phyloP scores from a whole-genome alignment of 2,113 vertebrate species.

The Sylvietta virens region DNA sequence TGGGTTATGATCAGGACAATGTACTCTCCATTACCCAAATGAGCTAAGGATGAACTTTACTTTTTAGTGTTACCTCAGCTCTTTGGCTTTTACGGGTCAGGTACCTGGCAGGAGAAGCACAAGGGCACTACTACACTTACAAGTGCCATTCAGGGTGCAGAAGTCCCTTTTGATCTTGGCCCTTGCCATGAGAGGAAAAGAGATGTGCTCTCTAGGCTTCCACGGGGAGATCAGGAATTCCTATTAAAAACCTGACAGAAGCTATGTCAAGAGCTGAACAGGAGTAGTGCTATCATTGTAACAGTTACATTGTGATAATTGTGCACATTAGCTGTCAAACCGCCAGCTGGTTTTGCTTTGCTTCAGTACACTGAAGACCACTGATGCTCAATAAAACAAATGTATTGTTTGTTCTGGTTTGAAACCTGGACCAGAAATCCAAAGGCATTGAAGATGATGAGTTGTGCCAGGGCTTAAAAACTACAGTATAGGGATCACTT shows the following conservation, averaged over 20 bases:
- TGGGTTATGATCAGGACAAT: neutral
- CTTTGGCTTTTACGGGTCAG: neutral
- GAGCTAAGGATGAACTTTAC: neutral
- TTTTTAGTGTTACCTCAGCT: neutral
- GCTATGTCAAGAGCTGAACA: neutral
- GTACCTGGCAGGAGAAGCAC: neutral
- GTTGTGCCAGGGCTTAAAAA: neutral
- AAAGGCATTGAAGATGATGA: neutral
- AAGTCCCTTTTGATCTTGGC: neutral
- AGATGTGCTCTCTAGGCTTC: neutral
- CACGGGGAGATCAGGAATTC: fast-evolving
- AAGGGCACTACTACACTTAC: neutral
- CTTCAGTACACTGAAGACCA: neutral
- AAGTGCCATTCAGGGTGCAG: neutral
- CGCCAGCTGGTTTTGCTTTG: neutral
- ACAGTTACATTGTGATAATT: neutral
- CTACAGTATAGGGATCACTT: neutral
- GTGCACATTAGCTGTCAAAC: neutral
- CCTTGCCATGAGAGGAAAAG: neutral
- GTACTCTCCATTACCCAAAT: neutral
- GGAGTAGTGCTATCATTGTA: neutral
- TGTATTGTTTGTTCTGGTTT: neutral
- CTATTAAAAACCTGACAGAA: neutral
- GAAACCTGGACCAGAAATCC: neutral
- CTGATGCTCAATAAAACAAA: neutral